These are phyloP conservation scores for Anoura caudifer DNA, from an alignment of 2,113 vertebrate species.

Conservation along the genomic window DNA sequence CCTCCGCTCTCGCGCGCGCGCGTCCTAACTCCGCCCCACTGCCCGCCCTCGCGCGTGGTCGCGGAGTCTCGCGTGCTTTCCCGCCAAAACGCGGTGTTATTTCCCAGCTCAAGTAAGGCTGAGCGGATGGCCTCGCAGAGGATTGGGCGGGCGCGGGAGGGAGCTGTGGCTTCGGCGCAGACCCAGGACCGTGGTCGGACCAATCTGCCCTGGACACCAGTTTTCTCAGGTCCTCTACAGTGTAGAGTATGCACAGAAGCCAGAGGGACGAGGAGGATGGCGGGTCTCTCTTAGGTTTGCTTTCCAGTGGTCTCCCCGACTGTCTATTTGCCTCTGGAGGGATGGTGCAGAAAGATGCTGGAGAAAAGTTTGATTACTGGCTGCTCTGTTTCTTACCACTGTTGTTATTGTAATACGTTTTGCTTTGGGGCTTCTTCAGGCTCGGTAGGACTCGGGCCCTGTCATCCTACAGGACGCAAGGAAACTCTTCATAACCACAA, in stretches of 20 bases:
- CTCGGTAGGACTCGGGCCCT: not conserved
- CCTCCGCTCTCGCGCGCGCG: accelerated
- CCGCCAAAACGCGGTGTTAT: not conserved
- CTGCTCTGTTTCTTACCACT: too few species aligned
- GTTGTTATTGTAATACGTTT: not conserved
- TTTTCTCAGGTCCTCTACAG: not conserved
- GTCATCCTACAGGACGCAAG: not conserved
- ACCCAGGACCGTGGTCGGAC: accelerated
- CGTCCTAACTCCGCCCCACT: accelerated
- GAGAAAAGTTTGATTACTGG: not conserved
- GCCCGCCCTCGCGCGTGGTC: accelerated
- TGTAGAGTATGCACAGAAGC: not conserved
- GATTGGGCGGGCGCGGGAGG: accelerated
- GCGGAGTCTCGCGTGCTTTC: accelerated
- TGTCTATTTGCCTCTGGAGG: not conserved
- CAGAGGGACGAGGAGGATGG: not conserved
- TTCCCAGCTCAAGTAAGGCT: accelerated
- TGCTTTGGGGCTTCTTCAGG: not conserved
- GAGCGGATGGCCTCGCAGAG: not conserved
- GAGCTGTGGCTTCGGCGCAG: accelerated
- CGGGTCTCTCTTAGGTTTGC: not conserved
- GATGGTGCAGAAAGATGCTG: not conserved
- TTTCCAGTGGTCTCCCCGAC: not conserved
- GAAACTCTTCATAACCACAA: not conserved
- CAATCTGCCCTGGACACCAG: accelerated